Evolutionary conservation across 1,140 invertebrate species (phyloP).

Genomic region (Halesus radiatus): DNA sequence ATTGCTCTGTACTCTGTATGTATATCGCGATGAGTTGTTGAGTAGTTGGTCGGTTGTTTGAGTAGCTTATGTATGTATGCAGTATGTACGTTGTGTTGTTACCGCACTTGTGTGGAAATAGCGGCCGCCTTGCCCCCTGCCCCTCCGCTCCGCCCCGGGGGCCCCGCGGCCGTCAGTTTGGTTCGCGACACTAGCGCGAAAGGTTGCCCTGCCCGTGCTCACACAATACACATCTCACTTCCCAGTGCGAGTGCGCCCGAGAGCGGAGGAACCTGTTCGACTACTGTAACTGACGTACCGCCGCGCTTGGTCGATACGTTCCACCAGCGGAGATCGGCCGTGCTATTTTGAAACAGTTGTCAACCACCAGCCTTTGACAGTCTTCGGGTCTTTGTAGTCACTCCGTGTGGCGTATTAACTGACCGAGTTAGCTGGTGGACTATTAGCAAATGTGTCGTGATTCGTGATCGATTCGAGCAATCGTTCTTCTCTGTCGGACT

Average conservation of each 20-base stretch:
- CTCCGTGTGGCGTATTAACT: background rate
- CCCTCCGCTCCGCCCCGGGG: background rate
- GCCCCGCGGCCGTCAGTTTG: constrained; percentile 10
- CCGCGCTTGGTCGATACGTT: background rate
- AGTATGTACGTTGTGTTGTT: background rate
- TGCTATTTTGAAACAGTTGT: constrained; percentile 35
- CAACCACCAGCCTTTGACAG: constrained; percentile 28
- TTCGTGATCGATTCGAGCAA: background rate
- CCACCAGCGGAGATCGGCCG: background rate
- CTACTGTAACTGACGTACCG: constrained; percentile 16
- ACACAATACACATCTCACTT: background rate
- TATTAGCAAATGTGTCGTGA: no score
- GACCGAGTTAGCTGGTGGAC: constrained; percentile 1
- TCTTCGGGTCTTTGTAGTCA: constrained; percentile 8
- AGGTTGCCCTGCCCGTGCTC: background rate
- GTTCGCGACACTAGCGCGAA: constrained; percentile 29
- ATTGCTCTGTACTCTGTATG: no score
- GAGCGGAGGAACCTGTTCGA: constrained; percentile 8
- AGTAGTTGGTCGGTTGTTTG: no score
- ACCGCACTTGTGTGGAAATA: constrained; percentile 33
- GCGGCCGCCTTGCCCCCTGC: background rate
- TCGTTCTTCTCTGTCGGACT: background rate
- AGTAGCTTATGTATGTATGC: no score
- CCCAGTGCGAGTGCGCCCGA: background rate
- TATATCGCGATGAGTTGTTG: no score